These are phyloP conservation scores for Netelia inedita DNA, from an alignment of 2,888 invertebrate species.

Conservation along the genomic window DNA sequence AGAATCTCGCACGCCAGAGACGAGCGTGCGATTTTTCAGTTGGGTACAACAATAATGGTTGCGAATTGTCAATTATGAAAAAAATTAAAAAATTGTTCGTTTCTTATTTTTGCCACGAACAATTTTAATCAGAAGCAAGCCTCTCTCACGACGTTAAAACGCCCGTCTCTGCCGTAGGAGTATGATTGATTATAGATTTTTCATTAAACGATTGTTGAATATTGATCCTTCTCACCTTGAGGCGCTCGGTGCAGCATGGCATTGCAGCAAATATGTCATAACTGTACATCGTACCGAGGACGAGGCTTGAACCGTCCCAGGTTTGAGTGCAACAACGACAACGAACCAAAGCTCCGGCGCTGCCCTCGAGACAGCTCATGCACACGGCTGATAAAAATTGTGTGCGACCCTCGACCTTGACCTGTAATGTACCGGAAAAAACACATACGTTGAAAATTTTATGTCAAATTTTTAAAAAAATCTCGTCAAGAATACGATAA, in stretches of 20 bases:
- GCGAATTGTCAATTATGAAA: background rate
- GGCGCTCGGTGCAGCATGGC: slow-evolving; percentile 97
- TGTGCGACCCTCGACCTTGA: slow-evolving; percentile 95
- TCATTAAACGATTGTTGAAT: background rate
- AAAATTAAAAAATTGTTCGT: background rate
- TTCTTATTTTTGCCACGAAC: background rate
- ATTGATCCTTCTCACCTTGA: slow-evolving; percentile 88
- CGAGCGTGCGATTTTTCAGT: background rate
- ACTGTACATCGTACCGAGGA: slow-evolving; percentile 98
- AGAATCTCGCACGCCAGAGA: slow-evolving; percentile 3
- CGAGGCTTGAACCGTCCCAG: slow-evolving; percentile 97
- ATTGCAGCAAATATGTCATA: slow-evolving; percentile 99
- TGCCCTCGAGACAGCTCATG: slow-evolving; percentile 96
- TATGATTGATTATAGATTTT: slow-evolving; percentile 6
- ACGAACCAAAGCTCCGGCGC: slow-evolving; percentile 91
- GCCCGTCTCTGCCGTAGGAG: slow-evolving; percentile 27
- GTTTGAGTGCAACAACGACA: slow-evolving; percentile 94
- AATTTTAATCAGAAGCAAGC: background rate
- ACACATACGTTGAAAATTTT: slow-evolving; percentile 23
- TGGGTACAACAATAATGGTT: background rate
- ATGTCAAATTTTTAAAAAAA: background rate
- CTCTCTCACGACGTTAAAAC: background rate
- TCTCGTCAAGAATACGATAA: background rate
- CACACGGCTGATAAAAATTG: slow-evolving; percentile 97
- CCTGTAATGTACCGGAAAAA: slow-evolving; percentile 86